These are phyloP conservation scores for Drosophila falleni DNA, from an alignment of 2,888 invertebrate genomes.

Conservation along the genomic window DNA sequence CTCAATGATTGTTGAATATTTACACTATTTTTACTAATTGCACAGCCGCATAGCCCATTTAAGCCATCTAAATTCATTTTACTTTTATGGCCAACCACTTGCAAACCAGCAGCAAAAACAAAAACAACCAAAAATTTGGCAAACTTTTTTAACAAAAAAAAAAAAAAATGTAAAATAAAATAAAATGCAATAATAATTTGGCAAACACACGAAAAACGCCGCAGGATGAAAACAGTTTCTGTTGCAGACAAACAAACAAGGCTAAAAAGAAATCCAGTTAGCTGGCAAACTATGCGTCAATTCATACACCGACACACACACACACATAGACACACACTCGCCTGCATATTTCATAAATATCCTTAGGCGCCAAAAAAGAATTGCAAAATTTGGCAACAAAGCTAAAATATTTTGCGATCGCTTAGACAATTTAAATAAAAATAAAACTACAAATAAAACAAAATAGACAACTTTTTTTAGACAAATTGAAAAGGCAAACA, in stretches of 20 bases:
- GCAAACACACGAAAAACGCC: conserved; percentile 65
- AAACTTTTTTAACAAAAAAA: conserved; percentile 20
- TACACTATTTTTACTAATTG: conserved; percentile 24
- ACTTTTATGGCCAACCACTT: conserved; percentile 26
- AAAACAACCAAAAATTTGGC: conserved; percentile 48
- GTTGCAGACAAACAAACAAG: conserved; percentile 44
- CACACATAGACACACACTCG: conserved; percentile 14
- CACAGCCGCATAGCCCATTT: conserved; percentile 29
- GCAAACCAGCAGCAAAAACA: conserved; percentile 3
- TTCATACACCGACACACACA: conserved; percentile 21
- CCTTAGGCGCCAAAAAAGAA: conserved; percentile 61
- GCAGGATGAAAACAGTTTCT: conserved; percentile 65
- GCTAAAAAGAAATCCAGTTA: conserved; percentile 41
- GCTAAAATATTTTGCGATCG: conserved; percentile 24
- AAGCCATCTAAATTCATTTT: conserved; percentile 57
- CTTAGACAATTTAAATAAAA: conserved; percentile 44
- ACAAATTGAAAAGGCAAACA: conserved; percentile 23
- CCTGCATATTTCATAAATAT: conserved; percentile 53
- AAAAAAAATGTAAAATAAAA: conserved; percentile 14
- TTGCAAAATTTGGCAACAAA: conserved; percentile 28
- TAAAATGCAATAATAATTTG: conserved; percentile 62
- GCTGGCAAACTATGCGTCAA: conserved; percentile 50
- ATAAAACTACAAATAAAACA: conserved; percentile 21
- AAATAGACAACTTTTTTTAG: conserved; percentile 34
- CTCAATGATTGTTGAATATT: conserved; percentile 22